Conservation (phyloP, 1,140 invertebrate genomes). For the Cheumatopsyche charites region DNA sequence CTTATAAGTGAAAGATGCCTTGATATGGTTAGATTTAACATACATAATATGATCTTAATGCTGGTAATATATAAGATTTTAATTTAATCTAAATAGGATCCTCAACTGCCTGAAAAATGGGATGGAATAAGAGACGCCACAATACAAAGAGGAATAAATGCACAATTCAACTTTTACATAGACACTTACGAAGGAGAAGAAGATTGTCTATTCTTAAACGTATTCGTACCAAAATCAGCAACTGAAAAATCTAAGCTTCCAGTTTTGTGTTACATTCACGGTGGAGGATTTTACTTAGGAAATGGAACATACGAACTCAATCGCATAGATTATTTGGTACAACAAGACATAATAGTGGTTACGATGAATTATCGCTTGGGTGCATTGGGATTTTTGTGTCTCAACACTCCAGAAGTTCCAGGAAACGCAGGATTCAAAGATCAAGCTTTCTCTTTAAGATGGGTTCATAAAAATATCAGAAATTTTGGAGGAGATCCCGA, state of each 20-base stretch:
- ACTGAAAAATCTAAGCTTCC: constrained; percentile 66
- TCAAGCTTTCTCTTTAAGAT: constrained; percentile 21
- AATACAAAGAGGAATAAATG: not conserved
- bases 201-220: constrained; percentile 30
- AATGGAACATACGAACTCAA: constrained; percentile 64
- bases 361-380: constrained; percentile 74
- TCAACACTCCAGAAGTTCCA: constrained; percentile 64
- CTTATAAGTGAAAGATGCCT: not conserved
- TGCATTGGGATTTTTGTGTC: constrained; percentile 66
- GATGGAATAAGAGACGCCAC: constrained; percentile 8
- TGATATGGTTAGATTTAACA: not conserved
- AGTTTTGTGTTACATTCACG: constrained; percentile 66
- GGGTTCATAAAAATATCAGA: constrained; percentile 27
- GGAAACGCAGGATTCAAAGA: constrained; percentile 70
- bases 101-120: constrained; percentile 17
- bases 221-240: not conserved
- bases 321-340: constrained; percentile 68
- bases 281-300: constrained; percentile 70
- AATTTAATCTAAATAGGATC: constrained; percentile 1
- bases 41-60: not conserved
- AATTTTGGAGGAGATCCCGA: constrained; percentile 10
- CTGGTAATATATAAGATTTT: not conserved
- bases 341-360: constrained; percentile 70
- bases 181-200: constrained; percentile 13
- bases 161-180: not conserved